These are phyloP conservation scores for Drosophila neotestacea DNA, from an alignment of 2,888 invertebrate genomes.

Conservation along the genomic window DNA sequence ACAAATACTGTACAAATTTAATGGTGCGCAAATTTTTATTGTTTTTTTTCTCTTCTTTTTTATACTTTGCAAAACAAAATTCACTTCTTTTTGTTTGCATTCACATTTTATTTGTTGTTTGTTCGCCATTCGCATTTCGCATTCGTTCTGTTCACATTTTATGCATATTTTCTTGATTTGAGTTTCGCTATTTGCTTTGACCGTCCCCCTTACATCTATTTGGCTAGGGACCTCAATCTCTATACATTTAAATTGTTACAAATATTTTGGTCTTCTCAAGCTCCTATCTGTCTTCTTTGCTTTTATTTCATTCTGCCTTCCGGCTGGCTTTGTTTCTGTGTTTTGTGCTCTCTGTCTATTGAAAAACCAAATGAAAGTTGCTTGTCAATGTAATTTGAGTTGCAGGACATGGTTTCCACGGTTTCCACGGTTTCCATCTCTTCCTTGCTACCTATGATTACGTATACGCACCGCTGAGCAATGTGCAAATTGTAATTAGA, in stretches of 20 bases:
- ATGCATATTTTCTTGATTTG: constrained; percentile 67
- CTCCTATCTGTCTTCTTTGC: constrained; percentile 4
- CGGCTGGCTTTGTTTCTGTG: constrained; percentile 38
- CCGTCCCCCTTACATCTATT: constrained; percentile 34
- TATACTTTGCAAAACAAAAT: constrained; percentile 19
- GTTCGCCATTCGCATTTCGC: constrained; percentile 6
- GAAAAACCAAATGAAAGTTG: constrained; percentile 37
- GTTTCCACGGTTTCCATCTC: constrained; percentile 18
- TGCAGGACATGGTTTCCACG: constrained; percentile 30
- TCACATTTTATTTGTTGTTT: constrained; percentile 32
- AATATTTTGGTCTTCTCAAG: constrained; percentile 8
- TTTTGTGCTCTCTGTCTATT: constrained; percentile 25
- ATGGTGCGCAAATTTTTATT: constrained; percentile 78
- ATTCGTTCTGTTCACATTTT: constrained; percentile 55
- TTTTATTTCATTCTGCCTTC: constrained; percentile 31
- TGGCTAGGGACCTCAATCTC: constrained; percentile 27
- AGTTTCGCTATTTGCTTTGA: constrained; percentile 58
- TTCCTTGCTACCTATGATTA: constrained; percentile 55
- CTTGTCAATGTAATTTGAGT: constrained; percentile 69
- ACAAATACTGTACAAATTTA: constrained; percentile 69
- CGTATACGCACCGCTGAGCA: constrained; percentile 68
- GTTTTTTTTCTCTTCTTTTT: constrained; percentile 56
- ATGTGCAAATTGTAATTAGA: constrained; percentile 71
- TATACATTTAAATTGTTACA: constrained; percentile 24
- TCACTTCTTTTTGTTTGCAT: constrained; percentile 39